Base-by-base conservation (phyloP, 2,797 vertebrate genomes). In the Acrocephalus scirpaceus region DNA sequence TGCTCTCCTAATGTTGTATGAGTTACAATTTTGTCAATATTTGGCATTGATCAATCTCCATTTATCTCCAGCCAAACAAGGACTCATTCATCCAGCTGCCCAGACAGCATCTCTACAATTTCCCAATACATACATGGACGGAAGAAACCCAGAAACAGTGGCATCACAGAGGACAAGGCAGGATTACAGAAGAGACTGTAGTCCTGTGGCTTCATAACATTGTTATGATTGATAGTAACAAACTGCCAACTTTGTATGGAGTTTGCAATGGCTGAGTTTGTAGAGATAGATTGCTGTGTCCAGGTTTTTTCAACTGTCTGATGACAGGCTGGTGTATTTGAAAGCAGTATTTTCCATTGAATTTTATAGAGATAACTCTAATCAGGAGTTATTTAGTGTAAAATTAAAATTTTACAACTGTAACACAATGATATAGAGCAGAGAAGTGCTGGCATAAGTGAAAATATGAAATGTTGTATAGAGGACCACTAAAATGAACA, bases 1-100 rank as follows among this genome's bases (percentile, higher is more conserved):
- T 11, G 34, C 5, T 10, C 6, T 10, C 2, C 3, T 48, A 45
- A 58, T 3, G 1, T 8, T 40, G 11, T 5, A 12, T 40, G 11
- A 7, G 2, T 60, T 77, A 47, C 18, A 66, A 21, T 30, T 75
- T 54, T 44, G 30, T 4, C 30, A 44, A 25, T 40, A 36, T 54
- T 78, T 78, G 40, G 10, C 26, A 42, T 5, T 30, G 30, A 42
- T 38, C 3, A 10, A 58, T 67, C 66, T 78, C 42, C 15, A 50
- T 82, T 62, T 75, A 27, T 61, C 32, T 7, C 20, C 9, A 66
- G 26, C 7, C 56, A 77, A 57, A 11, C 10, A 48, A 75, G 5
- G 10, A 45, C 15, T 13, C 74, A 34, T 70, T 70, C 5, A 56
- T 26, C 6, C 18, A 44, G 27, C 21, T 65, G 76, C 40, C 45